Conservation (phyloP, 1,140 invertebrate genomes). For the Drosophila paulistorum region DNA sequence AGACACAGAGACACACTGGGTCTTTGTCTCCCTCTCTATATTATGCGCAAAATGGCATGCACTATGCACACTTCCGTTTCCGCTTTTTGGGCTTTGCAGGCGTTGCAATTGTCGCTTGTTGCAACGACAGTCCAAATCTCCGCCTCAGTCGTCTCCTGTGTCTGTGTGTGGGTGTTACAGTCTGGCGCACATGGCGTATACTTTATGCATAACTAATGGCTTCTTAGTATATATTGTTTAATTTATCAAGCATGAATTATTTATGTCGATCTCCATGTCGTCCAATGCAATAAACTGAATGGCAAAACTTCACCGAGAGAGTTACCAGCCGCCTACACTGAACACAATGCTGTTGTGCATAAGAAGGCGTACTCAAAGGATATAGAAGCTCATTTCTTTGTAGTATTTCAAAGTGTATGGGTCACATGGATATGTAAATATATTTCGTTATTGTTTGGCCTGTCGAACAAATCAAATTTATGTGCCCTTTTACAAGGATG, state of each 20-base stretch:
- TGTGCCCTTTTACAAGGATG: constrained; percentile 22
- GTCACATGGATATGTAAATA: constrained; percentile 3
- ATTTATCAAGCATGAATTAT: constrained; percentile 81
- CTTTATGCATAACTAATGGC: constrained; percentile 79
- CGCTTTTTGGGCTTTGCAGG: constrained; percentile 69
- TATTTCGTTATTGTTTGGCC: constrained; percentile 7
- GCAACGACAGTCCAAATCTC: constrained; percentile 38
- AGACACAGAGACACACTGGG: neutral
- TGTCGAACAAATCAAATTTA: constrained; percentile 61
- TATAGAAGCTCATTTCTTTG: neutral
- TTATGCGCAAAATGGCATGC: constrained; percentile 76
- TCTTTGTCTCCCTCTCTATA: constrained; percentile 26
- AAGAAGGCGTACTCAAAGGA: neutral
- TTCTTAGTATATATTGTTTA: constrained; percentile 79
- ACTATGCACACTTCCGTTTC: constrained; percentile 77
- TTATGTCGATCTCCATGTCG: constrained; percentile 60
- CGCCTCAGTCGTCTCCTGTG: constrained; percentile 7
- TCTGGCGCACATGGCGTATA: constrained; percentile 71
- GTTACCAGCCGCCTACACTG: constrained; percentile 21
- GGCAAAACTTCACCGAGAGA: constrained; percentile 38
- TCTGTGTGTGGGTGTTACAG: constrained; percentile 53
- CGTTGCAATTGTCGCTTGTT: constrained; percentile 78
- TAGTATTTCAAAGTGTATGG: constrained; percentile 16
- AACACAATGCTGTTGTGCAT: neutral
- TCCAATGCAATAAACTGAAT: constrained; percentile 51